Conservation (phyloP, 2,888 invertebrate species). For the Mythimna ferrago region DNA sequence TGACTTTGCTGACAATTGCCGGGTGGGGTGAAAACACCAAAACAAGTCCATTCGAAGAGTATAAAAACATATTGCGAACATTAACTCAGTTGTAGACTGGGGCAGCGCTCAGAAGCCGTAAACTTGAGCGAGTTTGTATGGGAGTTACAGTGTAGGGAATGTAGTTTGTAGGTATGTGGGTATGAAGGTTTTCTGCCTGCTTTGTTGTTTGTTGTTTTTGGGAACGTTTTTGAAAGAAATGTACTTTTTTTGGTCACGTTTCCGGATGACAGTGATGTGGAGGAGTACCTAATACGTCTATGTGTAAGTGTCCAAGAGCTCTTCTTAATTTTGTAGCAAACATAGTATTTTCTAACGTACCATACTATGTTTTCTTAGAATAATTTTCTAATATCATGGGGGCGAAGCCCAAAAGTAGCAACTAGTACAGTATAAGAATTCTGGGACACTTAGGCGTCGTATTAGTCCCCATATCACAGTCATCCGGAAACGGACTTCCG, state of each 20-base stretch:
- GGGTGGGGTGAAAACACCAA: constrained; percentile 50
- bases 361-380: no score
- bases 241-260: neutral
- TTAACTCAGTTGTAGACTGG: constrained; percentile 57
- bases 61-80: constrained; percentile 67
- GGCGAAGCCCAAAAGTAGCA: no score
- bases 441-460: no score
- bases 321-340: neutral
- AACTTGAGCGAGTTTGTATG: constrained; percentile 53
- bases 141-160: constrained; percentile 46
- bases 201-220: constrained; percentile 16
- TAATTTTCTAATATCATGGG: no score
- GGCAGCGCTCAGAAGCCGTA: constrained; percentile 43
- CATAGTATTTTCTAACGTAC: no score
- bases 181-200: constrained; percentile 12
- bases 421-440: no score
- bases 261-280: neutral
- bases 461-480: no score
- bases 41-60: constrained; percentile 60
- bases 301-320: neutral
- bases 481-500: no score
- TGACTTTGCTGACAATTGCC: constrained; percentile 54
- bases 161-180: constrained; percentile 4
- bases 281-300: neutral
- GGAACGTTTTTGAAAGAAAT: neutral